Evolutionary conservation across 2,888 invertebrate genomes (phyloP), one percentile per base, ranked within the genome.

Genomic region (Hirtodrosophila histrioides): DNA sequence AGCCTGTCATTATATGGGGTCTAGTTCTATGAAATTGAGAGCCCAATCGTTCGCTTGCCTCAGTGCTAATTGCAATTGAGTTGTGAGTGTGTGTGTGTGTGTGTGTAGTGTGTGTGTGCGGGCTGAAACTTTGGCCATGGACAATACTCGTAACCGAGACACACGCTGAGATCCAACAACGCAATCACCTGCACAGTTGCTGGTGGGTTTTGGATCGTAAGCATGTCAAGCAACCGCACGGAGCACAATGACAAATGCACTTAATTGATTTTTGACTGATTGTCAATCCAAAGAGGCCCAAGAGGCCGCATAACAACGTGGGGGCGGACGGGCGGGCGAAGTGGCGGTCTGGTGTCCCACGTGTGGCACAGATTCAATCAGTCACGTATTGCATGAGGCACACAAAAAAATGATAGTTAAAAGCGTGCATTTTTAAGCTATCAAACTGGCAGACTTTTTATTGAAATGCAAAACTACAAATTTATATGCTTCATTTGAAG

Each of bases 61-160:
- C 57, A 76, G 82, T 86, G 87, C 87, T 82, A 82, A 82, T 87
- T 84, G 85, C 87, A 86, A 85, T 86, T 86, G 81, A 86, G 78
- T 74, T 77, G 74, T 63, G 70, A 60, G 48, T 50, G 36, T 41
- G 31, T 63, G 53, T 39, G 55, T 37, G 23, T 43, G 29, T 48
- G 17, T 17, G 17, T n/a, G 29, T 17, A 11, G 43, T 17, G n/a
- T 11, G 35, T 24, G 10, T 7, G 4, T 37, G 24, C 29, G 44
- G 33, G 17, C 39, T 56, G 36, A 40, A 43, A 57, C 57, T 51
- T 23, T 64, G 27, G 41, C 54, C 54, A 39, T 31, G 24, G 7
- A 36, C 17, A 62, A 29, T 46, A 35, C 40, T 48, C 53, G 60
- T 29, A 43, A 31, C 36, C 49, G 44, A 66, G 43, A 45, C 49